Evolutionary conservation across 2,888 invertebrate genomes (phyloP).

Genomic region (Autographa gamma): DNA sequence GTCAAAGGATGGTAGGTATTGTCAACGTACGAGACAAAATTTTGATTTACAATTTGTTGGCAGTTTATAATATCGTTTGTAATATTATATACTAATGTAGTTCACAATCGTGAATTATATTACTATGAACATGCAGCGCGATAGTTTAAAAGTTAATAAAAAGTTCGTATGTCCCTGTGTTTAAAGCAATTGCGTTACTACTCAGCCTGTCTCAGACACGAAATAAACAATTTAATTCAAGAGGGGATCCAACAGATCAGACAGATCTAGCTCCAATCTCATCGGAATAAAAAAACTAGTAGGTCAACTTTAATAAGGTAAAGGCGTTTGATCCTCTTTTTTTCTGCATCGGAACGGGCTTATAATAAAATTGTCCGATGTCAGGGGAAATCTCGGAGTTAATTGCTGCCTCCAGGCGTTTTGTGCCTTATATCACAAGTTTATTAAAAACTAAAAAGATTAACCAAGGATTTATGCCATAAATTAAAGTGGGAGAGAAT

Average conservation of each 20-base stretch:
- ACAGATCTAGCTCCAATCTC: slow-evolving; percentile 10
- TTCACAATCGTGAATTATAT: too few species aligned
- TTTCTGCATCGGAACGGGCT: slow-evolving; percentile 44
- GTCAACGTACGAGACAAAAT: too few species aligned
- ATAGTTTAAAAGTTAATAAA: too few species aligned
- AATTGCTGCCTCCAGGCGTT: slow-evolving; percentile 53
- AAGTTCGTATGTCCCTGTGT: neutral
- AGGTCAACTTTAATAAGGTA: slow-evolving; percentile 51
- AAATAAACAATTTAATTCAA: slow-evolving; percentile 1
- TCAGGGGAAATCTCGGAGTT: slow-evolving; percentile 58
- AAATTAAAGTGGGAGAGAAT: neutral
- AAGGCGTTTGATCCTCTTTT: slow-evolving; percentile 41
- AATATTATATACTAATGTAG: too few species aligned
- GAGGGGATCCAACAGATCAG: neutral
- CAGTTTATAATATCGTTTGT: too few species aligned
- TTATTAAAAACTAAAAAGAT: slow-evolving; percentile 39
- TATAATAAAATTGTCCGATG: slow-evolving; percentile 53
- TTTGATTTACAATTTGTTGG: too few species aligned
- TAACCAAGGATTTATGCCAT: slow-evolving; percentile 15
- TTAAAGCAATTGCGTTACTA: neutral
- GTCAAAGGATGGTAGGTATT: neutral
- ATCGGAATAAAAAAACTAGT: slow-evolving; percentile 19
- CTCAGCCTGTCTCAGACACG: neutral
- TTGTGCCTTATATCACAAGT: slow-evolving; percentile 15
- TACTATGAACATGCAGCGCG: too few species aligned